Evolutionary conservation across 2,797 vertebrate species (phyloP), one percentile per base, ranked within the genome.

Genomic region (Sitta carolinensis): DNA sequence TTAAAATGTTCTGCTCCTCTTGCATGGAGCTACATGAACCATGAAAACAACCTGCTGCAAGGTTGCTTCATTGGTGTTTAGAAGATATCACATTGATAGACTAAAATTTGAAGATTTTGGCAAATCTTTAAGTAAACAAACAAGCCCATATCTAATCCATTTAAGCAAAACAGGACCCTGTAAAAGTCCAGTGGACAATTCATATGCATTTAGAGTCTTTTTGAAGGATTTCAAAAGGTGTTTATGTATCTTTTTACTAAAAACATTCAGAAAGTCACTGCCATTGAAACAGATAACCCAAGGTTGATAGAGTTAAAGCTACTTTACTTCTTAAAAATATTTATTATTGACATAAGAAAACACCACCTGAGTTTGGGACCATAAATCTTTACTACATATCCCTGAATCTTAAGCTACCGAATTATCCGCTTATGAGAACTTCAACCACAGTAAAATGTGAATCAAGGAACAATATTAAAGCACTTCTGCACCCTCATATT

Each of bases 71-170:
- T 52, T 10, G 17, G 23, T 79, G 50, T 58, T 89, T 82, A 40
- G 16, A 75, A 81, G n/a, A 26, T 67, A 42, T 78, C 68, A 66
- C 32, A 30, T 48, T 87, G 14, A 40, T 16, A 84, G 50, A 61
- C 16, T 94, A 77, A 40, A 79, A 64, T 87, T 84, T 94, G 87
- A 95, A 79, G 43, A 29, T 73, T 89, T 96, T 92, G 42, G 54
- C 42, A 63, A 21, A 18, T 48, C n/a, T 38, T 51, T 73, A 90
- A 84, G 59, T 59, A 79, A 95, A 62, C 23, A 82, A 86, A n/a
- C 20, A 72, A 77, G 12, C 18, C 7, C 30, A 6, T 67, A 38
- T 66, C 7, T 66, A 34, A 13, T 38, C n/a, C 6, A 32, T 79
- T 63, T 43, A 51, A 79, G 9, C 17, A 54, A 72, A 87, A 81